phyloP scores from a whole-genome alignment of 2,797 vertebrate species.

The Chromis chromis region DNA sequence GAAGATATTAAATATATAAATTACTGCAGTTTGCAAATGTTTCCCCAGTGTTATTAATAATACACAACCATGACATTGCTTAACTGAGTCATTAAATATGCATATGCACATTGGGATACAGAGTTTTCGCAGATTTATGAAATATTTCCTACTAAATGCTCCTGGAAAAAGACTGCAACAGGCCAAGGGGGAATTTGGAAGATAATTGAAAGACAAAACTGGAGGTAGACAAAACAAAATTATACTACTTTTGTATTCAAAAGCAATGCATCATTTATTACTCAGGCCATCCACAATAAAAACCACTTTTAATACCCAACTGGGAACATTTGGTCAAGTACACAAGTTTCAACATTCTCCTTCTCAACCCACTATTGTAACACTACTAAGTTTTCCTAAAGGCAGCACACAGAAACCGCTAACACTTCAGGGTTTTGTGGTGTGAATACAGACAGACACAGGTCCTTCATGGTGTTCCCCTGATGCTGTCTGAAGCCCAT shows the following conservation, averaged over 20 bases:
- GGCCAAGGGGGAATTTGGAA: slow-evolving; percentile 25
- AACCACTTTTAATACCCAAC: background rate
- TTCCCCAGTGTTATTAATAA: slow-evolving; percentile 63
- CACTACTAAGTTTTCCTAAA: background rate
- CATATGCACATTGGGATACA: slow-evolving; percentile 61
- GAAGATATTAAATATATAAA: slow-evolving; percentile 28
- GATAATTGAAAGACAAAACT: slow-evolving; percentile 39
- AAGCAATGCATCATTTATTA: slow-evolving; percentile 1
- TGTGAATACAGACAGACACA: slow-evolving; percentile 15
- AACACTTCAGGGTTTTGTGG: slow-evolving; percentile 6
- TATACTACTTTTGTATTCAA: slow-evolving; percentile 13
- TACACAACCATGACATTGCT: slow-evolving; percentile 65
- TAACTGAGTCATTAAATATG: slow-evolving; percentile 70
- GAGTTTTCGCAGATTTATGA: slow-evolving; percentile 59
- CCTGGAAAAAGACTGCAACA: slow-evolving; percentile 3
- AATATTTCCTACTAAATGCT: slow-evolving; percentile 52
- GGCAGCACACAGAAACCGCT: slow-evolving; percentile 8
- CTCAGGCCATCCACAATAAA: slow-evolving; percentile 1
- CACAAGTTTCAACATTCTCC: background rate
- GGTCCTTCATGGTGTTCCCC: background rate
- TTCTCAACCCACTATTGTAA: background rate
- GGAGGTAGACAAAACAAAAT: slow-evolving; percentile 18
- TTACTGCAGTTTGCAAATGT: slow-evolving; percentile 42
- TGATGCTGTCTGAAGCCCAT: slow-evolving; percentile 15
- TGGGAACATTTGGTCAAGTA: background rate